Conservation (phyloP, 2,113 vertebrate species). For the Nycticorax nycticorax region DNA sequence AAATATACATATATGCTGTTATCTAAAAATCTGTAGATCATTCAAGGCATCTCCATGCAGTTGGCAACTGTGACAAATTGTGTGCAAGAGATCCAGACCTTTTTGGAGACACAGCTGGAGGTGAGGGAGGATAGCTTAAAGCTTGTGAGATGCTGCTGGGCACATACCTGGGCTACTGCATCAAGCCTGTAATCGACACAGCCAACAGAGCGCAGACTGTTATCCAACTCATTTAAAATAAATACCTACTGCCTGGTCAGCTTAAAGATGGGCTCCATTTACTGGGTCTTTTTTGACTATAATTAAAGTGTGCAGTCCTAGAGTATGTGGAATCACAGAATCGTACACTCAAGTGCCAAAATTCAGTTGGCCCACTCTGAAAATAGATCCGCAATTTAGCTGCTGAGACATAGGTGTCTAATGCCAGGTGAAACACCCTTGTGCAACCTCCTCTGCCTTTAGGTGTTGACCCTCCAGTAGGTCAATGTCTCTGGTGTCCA, state of each 20-base stretch:
- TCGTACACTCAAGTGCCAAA: not conserved
- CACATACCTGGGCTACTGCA: not conserved
- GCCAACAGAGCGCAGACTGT: accelerated
- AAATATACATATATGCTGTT: not conserved
- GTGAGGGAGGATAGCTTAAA: not conserved
- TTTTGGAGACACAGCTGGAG: not conserved
- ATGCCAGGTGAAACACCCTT: not conserved
- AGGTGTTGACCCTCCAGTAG: not conserved
- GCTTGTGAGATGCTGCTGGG: not conserved
- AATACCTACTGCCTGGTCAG: not conserved
- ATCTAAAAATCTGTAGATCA: not conserved
- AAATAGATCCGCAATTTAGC: not conserved
- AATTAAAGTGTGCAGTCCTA: not conserved
- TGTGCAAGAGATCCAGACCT: not conserved
- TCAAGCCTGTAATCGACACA: not conserved
- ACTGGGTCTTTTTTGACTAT: not conserved
- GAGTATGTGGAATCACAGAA: not conserved
- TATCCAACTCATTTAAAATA: not conserved
- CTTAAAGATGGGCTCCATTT: not conserved
- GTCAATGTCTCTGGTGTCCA: accelerated
- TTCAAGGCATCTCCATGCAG: not conserved
- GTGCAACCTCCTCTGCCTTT: not conserved
- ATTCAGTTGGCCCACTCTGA: not conserved
- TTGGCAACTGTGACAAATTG: not conserved
- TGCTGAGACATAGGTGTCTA: not conserved